Evolutionary conservation across 2,113 vertebrate species (phyloP).

Genomic region (Centropristis striata): DNA sequence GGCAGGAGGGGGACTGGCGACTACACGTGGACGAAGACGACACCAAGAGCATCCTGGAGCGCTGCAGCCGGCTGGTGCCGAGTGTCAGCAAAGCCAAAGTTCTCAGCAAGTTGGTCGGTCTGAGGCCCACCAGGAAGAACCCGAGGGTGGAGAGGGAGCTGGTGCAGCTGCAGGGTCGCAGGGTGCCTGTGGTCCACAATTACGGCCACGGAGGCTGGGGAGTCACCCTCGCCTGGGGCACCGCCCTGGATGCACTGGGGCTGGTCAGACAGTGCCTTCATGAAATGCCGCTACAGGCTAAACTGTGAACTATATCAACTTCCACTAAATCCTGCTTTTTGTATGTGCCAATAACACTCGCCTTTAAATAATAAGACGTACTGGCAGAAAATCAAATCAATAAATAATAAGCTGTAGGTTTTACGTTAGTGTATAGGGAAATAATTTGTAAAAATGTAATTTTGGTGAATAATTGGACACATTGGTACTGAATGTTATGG

Average conservation of each 20-base stretch:
- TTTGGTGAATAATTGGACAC: not conserved
- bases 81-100: conserved; percentile 83
- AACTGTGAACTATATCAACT: conserved; percentile 64
- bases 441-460: not conserved
- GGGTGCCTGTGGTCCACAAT: conserved; percentile 90
- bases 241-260: conserved; percentile 86
- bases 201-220: conserved; percentile 93
- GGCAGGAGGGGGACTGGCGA: conserved; percentile 87
- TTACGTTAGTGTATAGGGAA: not conserved
- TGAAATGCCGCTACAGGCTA: conserved; percentile 65
- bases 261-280: conserved; percentile 85
- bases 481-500: not conserved
- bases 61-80: conserved; percentile 89
- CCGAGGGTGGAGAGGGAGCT: conserved; percentile 88
- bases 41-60: conserved; percentile 85
- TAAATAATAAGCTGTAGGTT: not conserved
- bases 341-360: not conserved
- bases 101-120: conserved; percentile 86
- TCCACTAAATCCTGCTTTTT: not conserved
- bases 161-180: conserved; percentile 63
- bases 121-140: conserved; percentile 87
- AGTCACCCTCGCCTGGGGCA: conserved; percentile 90
- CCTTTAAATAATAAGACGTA: not conserved
- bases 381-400: not conserved
- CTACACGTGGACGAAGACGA: conserved; percentile 81